Conservation (phyloP, 1,140 invertebrate species). For the Panagrolaimus sp. region DNA sequence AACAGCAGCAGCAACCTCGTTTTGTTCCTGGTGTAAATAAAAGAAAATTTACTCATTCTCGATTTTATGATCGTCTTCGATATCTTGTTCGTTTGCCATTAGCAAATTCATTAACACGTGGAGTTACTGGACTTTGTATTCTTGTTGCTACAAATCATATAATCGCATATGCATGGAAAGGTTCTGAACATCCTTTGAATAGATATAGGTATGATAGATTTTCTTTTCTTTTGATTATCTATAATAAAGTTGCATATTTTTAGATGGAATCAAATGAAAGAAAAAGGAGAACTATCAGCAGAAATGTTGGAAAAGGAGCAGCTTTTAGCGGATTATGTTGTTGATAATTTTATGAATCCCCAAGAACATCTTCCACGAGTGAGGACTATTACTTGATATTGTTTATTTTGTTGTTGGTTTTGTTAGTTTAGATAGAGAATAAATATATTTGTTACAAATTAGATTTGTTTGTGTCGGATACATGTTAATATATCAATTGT, state of each 20-base stretch:
- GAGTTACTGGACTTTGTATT: neutral
- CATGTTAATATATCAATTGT: slow-evolving; percentile 3
- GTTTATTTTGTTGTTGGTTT: slow-evolving; percentile 2
- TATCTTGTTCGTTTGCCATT: neutral
- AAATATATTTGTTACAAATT: neutral
- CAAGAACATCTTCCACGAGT: neutral
- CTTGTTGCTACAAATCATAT: neutral
- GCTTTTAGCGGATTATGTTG: neutral
- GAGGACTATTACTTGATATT: neutral
- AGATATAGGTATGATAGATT: neutral
- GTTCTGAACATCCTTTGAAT: slow-evolving; percentile 10
- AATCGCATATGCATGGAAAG: neutral
- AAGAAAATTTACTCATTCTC: neutral
- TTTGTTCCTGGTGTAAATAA: neutral
- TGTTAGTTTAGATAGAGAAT: neutral
- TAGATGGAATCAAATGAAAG: slow-evolving; percentile 14
- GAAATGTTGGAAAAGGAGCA: neutral
- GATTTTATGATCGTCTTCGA: neutral
- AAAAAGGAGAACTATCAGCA: neutral
- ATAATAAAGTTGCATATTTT: neutral
- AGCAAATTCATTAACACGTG: neutral
- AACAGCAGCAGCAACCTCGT: neutral
- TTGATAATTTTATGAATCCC: neutral
- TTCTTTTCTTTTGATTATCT: neutral
- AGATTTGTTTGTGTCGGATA: neutral